Base-by-base conservation (phyloP, 2,113 vertebrate species). In the Zapus hudsonius region DNA sequence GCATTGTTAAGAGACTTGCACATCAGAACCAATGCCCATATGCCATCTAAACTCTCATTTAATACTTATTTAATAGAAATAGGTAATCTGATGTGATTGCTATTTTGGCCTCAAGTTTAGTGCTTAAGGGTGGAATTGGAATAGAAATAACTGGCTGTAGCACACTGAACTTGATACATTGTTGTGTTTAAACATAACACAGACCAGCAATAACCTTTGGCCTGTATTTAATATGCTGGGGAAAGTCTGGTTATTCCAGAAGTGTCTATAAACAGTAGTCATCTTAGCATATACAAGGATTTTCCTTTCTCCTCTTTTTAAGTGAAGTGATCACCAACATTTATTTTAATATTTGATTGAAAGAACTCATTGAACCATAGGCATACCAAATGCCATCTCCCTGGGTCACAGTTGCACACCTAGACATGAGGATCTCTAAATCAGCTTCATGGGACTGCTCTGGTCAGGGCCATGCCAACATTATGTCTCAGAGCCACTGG, bases 61-160 rank as follows among this genome's bases (percentile, higher is more conserved):
- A 92, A 59, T 67, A 70, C 89, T 93, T 75, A 52, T 42, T 94
- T 76, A 76, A 16, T 36, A 92, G 63, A 69, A 86, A 87, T 63
- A 85, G 66, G 19, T 40, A 66, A 67, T 44, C 6, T 12, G 25
- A 36, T 75, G 12, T 17, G 36, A 5, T 80, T 31, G 5, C 23
- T 79, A 0, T 80, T 95, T 72, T 75, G 22, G 47, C 55, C 22
- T 89, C 40, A 72, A 20, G 82, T 84, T 89, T 69, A 61, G 66
- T 38, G 23, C n/a, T 33, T 80, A 72, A 93, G 36, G 69, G n/a
- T 88, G 61, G 70, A 23, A 66, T 2, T 88, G 80, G 61, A 96
- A 66, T 81, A 52, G 67, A 84, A 81, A 47, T 75, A 61, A 36
- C 55, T 72, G 36, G 5, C 63, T 38, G 0, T 64, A n/a, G 69